Base-by-base conservation (phyloP, 2,888 invertebrate genomes). In the Ophion ventricosus region DNA sequence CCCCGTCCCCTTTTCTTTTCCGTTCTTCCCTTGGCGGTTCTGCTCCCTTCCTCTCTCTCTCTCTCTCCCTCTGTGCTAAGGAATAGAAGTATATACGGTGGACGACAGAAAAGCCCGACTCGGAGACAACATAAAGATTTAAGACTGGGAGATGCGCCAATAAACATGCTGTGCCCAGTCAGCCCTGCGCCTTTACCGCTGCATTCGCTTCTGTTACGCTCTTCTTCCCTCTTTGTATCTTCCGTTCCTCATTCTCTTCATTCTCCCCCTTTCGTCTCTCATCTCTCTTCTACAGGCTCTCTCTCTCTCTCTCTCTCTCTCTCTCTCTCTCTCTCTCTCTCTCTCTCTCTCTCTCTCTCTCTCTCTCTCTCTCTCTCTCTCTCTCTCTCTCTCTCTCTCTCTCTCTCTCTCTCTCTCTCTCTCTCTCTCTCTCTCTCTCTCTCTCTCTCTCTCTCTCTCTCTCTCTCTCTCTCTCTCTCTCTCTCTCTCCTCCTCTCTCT, bases 41-140 rank as follows among this genome's bases (percentile, higher is more conserved):
- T 49, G 49, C 49, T 49, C 17, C 17, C 49, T 11, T 17, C 17
- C 14, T 87, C 87, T 79, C 85, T 85, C 85, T 29, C 83, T 64
- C 78, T 74, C 79, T 86, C 80, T 84, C 79, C 77, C 75, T 84
- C 87, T 57, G 20, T 69, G 72, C 75, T 69, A 80, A 78, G 75
- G 82, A 81, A 87, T 86, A 85, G 85, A 79, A 85, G 86, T 83
- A 84, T 85, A 84, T 80, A 64, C 79, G 43, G 86, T 73, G 87
- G 85, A 86, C 85, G 86, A 87, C 86, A 87, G 87, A 87, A 86
- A 83, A 87, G 91, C 91, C 91, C 91, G 92, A 91, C 91, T 90
- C 89, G 91, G 92, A 93, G 93, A 93, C 93, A 93, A 93, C 93
- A 92, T 91, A 92, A 93, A 93, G 93, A 93, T 93, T 93, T 93